These are phyloP conservation scores for Smutsia gigantea DNA, from an alignment of 2,797 vertebrate genomes.

Conservation along the genomic window DNA sequence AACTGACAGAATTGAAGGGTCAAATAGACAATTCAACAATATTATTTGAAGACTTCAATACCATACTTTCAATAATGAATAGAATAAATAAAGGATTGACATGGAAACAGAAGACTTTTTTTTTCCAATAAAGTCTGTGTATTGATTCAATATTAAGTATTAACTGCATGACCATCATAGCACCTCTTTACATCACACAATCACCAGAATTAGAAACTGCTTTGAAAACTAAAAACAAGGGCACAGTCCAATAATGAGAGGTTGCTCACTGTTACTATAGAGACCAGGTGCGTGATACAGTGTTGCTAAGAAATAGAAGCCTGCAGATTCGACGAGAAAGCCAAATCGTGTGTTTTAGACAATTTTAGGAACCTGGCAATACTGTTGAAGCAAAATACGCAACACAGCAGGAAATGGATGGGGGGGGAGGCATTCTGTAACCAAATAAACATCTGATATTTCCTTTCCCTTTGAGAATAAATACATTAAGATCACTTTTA, in stretches of 20 bases:
- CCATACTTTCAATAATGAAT: background rate
- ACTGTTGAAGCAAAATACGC: conserved; percentile 89
- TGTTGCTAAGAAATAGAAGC: conserved; percentile 86
- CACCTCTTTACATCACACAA: conserved; percentile 92
- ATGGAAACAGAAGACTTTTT: background rate
- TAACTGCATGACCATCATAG: conserved; percentile 94
- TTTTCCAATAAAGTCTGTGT: conserved; percentile 87
- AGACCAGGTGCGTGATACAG: conserved; percentile 86
- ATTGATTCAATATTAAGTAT: conserved; percentile 89
- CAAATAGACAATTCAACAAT: background rate
- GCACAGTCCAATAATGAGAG: conserved; percentile 87
- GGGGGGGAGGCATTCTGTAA: conserved; percentile 83
- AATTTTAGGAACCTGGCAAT: conserved; percentile 88
- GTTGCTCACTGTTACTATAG: conserved; percentile 85
- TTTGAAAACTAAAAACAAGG: conserved; percentile 88
- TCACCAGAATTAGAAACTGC: conserved; percentile 92
- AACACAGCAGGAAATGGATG: conserved; percentile 88
- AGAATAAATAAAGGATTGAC: background rate
- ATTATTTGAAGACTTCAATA: background rate
- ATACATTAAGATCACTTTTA: conserved; percentile 93
- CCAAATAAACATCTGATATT: conserved; percentile 89
- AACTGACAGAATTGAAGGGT: background rate
- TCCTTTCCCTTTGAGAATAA: conserved; percentile 91
- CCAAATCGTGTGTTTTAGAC: conserved; percentile 85
- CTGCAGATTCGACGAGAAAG: conserved; percentile 86